Evolutionary conservation across 2,113 vertebrate species (phyloP).

Genomic region (Syngnathus floridae): DNA sequence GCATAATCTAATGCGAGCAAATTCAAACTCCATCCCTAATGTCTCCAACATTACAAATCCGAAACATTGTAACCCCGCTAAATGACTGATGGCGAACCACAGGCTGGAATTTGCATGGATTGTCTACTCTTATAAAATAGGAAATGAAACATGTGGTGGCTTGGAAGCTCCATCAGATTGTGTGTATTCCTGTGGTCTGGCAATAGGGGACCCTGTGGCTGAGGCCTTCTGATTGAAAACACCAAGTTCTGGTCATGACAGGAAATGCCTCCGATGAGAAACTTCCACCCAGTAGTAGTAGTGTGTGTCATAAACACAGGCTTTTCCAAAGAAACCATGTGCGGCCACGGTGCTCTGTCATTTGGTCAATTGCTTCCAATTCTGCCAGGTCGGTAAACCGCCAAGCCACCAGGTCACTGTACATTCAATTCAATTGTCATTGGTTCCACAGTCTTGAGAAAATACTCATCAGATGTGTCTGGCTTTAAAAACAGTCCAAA

Average conservation of each 20-base stretch:
- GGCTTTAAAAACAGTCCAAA: no score
- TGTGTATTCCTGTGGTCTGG: constrained; percentile 65
- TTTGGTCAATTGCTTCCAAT: no score
- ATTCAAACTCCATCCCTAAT: constrained; percentile 32
- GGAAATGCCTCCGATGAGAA: constrained; percentile 63
- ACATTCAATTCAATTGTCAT: no score
- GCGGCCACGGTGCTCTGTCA: not conserved
- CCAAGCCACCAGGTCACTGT: no score
- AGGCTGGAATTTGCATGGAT: constrained; percentile 52
- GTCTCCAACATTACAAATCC: constrained; percentile 47
- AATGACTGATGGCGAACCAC: constrained; percentile 45
- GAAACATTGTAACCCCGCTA: constrained; percentile 37
- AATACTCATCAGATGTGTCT: no score
- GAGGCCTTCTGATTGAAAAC: constrained; percentile 47
- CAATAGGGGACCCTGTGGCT: constrained; percentile 39
- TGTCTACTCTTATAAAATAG: constrained; percentile 57
- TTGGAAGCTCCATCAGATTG: constrained; percentile 40
- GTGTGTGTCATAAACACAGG: constrained; percentile 38
- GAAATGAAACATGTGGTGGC: constrained; percentile 55
- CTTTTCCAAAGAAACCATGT: constrained; percentile 5
- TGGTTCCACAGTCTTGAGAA: no score
- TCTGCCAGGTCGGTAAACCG: no score
- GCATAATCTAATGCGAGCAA: constrained; percentile 20
- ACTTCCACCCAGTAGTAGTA: constrained; percentile 44
- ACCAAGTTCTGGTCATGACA: constrained; percentile 56